Percentiles rank a stretch among this genome's conserved stretches.
These are phyloP conservation scores for Ctenopoma kingsleyae DNA, from an alignment of 2,797 vertebrate genomes.

Conservation along the genomic window DNA sequence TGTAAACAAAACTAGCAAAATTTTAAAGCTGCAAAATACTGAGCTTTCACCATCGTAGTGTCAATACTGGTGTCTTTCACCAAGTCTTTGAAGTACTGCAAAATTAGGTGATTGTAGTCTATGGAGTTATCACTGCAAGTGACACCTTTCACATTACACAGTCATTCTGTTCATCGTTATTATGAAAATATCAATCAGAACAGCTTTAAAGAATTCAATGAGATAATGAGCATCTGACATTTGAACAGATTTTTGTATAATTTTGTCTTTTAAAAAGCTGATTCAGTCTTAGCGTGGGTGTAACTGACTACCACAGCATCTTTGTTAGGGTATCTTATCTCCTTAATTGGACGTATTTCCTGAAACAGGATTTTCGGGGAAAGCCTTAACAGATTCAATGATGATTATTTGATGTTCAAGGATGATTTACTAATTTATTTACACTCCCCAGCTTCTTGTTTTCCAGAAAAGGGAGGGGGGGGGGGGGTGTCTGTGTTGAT, in stretches of 20 bases:
- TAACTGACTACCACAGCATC: not conserved
- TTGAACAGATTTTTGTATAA: not conserved
- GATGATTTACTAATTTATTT: slow-evolving; percentile 12
- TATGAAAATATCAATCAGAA: not conserved
- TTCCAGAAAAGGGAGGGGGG: not conserved
- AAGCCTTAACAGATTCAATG: slow-evolving; percentile 35
- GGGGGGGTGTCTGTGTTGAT: too few species aligned
- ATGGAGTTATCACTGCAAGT: too few species aligned
- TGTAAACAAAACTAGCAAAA: too few species aligned
- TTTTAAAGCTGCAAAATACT: not conserved
- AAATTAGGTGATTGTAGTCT: too few species aligned
- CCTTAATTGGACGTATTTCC: slow-evolving; percentile 54
- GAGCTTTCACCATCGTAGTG: too few species aligned
- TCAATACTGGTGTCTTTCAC: too few species aligned
- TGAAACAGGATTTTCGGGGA: slow-evolving; percentile 48
- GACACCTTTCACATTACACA: too few species aligned
- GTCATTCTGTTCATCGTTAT: too few species aligned
- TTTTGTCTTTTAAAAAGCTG: not conserved
- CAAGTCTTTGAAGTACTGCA: too few species aligned
- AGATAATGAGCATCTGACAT: not conserved
- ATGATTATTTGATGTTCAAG: slow-evolving; percentile 10
- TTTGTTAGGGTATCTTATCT: slow-evolving; percentile 49
- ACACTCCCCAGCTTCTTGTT: slow-evolving; percentile 6
- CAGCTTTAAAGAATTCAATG: not conserved
- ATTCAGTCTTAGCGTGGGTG: slow-evolving; percentile 12